phyloP scores from a whole-genome alignment of 2,113 vertebrate genomes.

The Galbula dea region DNA sequence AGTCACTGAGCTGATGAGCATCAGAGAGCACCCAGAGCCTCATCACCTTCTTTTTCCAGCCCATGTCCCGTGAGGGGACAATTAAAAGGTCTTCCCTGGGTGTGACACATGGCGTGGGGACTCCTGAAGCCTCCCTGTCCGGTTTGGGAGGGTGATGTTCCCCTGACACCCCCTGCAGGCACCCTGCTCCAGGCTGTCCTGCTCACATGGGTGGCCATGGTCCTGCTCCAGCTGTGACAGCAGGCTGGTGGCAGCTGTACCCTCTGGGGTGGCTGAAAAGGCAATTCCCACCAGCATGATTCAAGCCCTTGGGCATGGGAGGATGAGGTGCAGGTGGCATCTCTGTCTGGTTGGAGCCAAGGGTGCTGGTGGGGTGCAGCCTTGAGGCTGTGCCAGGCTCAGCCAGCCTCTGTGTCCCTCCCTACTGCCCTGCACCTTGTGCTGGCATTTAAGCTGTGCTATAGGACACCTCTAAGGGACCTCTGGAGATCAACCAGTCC shows the following conservation, averaged over 20 bases:
- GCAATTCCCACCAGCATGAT: background rate
- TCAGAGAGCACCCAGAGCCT: background rate
- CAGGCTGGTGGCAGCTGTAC: background rate
- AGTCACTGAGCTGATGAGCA: background rate
- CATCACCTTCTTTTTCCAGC: background rate
- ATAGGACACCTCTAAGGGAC: background rate
- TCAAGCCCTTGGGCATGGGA: background rate
- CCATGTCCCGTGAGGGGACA: rapidly evolving
- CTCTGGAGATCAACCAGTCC: too few relatives aligned
- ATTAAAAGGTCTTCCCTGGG: background rate
- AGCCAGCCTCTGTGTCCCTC: background rate
- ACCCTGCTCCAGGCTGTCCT: background rate
- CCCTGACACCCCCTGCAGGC: background rate
- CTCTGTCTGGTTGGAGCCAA: background rate
- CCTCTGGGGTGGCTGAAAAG: background rate
- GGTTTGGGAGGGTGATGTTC: background rate
- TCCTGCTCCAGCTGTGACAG: background rate
- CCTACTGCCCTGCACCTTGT: background rate
- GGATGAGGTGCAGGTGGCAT: background rate
- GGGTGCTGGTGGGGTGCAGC: background rate
- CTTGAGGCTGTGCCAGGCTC: background rate
- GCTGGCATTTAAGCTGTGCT: background rate
- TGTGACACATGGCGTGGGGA: background rate
- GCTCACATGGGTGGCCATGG: background rate
- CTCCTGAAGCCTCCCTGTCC: background rate